These are phyloP conservation scores for Megaceryle maxima DNA, from an alignment of 2,113 vertebrate genomes.

Conservation along the genomic window DNA sequence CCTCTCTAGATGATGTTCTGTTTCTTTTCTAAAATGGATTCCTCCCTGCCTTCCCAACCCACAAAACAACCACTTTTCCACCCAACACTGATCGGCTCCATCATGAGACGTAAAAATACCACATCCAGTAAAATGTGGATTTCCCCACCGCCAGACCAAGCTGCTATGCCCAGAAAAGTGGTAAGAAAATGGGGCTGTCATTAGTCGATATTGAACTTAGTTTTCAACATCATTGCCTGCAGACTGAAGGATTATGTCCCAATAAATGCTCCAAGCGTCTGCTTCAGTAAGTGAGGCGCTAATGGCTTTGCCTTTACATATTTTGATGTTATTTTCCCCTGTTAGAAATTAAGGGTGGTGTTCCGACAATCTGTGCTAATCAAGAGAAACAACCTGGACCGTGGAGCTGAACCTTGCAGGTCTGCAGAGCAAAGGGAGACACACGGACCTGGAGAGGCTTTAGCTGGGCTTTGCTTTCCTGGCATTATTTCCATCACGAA, in stretches of 20 bases:
- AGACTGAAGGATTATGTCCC: neutral
- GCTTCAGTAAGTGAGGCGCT: neutral
- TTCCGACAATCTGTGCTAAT: rapidly evolving
- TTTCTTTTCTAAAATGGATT: neutral
- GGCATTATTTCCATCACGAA: neutral
- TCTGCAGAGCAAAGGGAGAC: neutral
- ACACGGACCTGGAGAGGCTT: neutral
- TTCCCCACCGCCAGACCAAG: neutral
- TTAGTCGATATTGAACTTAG: rapidly evolving
- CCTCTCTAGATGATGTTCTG: neutral
- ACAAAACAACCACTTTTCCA: neutral
- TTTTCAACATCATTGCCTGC: neutral
- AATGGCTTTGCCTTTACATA: neutral
- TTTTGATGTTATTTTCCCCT: neutral
- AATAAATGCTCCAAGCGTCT: neutral
- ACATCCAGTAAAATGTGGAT: neutral
- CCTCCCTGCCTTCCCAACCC: neutral
- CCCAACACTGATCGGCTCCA: neutral
- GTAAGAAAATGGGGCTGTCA: rapidly evolving
- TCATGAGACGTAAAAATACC: neutral
- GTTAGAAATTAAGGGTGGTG: neutral
- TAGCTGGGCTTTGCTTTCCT: neutral
- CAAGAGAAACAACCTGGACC: neutral
- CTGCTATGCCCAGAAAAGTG: neutral
- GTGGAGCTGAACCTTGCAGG: neutral